Conservation (phyloP, 2,113 vertebrate genomes). For the Psettodes erumei region DNA sequence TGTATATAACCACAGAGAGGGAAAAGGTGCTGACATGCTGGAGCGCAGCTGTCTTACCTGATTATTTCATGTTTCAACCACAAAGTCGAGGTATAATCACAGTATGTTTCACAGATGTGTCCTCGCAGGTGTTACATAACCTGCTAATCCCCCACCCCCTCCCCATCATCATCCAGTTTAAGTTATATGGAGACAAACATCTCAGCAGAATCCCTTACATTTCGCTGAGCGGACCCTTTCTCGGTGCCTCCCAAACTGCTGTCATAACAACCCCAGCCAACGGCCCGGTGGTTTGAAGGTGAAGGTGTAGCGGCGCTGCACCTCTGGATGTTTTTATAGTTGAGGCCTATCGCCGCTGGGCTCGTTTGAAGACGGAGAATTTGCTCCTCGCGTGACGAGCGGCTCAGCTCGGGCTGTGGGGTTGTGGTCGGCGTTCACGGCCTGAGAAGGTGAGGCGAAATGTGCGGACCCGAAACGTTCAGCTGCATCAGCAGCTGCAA, state of each 20-base stretch:
- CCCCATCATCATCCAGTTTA: slow-evolving; percentile 1
- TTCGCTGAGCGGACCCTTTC: slow-evolving; percentile 57
- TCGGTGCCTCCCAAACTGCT: slow-evolving; percentile 42
- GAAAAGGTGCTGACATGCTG: neutral
- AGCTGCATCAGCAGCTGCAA: slow-evolving; percentile 40
- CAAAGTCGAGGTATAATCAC: slow-evolving; percentile 1
- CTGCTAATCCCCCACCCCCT: slow-evolving; percentile 29
- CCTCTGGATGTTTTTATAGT: slow-evolving; percentile 56
- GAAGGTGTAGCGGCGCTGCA: slow-evolving; percentile 10
- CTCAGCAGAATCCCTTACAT: slow-evolving; percentile 33
- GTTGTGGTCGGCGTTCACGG: slow-evolving; percentile 17
- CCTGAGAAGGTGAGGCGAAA: slow-evolving; percentile 7
- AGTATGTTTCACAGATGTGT: slow-evolving; percentile 25
- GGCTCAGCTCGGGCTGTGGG: neutral
- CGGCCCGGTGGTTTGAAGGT: slow-evolving; percentile 10
- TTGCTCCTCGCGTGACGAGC: slow-evolving; percentile 22
- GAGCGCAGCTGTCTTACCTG: neutral
- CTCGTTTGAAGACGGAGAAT: slow-evolving; percentile 55
- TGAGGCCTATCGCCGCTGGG: slow-evolving; percentile 38
- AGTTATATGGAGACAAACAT: slow-evolving; percentile 17
- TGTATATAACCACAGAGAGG: neutral
- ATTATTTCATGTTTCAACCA: slow-evolving; percentile 3
- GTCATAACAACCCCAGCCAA: slow-evolving; percentile 43
- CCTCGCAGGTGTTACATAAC: slow-evolving; percentile 44
- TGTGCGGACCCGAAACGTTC: neutral